phyloP scores from a whole-genome alignment of 2,113 vertebrate species.

The Phalacrocorax carbo region DNA sequence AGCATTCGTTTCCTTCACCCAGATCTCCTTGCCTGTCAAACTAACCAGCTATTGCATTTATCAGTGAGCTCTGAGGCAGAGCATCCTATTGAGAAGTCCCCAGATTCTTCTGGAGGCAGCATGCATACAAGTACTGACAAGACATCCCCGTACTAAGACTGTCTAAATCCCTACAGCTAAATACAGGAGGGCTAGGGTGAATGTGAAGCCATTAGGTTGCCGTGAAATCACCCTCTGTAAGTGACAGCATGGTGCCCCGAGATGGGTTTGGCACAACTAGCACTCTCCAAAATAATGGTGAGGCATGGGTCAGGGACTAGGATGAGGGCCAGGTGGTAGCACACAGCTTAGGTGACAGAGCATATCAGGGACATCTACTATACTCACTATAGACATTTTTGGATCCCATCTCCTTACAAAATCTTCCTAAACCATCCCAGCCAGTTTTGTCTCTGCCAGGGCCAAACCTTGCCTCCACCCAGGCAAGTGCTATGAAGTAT shows the following conservation, averaged over 20 bases:
- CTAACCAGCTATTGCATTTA: not conserved
- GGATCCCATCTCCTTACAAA: not conserved
- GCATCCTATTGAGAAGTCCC: not conserved
- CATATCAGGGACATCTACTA: fast-evolving
- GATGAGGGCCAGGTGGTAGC: not conserved
- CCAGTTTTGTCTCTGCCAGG: not conserved
- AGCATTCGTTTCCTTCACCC: not conserved
- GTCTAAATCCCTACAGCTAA: not conserved
- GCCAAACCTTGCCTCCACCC: fast-evolving
- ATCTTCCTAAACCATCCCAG: not conserved
- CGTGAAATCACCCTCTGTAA: not conserved
- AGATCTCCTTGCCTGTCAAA: not conserved
- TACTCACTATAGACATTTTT: not conserved
- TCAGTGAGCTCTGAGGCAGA: not conserved
- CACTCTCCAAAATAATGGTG: not conserved
- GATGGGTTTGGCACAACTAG: not conserved
- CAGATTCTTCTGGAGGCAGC: not conserved
- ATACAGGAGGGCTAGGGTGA: not conserved
- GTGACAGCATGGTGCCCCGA: not conserved
- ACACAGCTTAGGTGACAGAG: not conserved
- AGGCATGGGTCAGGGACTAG: not conserved
- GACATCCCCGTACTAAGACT: not conserved
- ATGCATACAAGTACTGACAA: not conserved
- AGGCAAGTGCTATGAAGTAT: not conserved
- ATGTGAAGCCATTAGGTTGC: not conserved